Conservation (phyloP, 2,113 vertebrate genomes). For the Acanthochromis polyacanthus region DNA sequence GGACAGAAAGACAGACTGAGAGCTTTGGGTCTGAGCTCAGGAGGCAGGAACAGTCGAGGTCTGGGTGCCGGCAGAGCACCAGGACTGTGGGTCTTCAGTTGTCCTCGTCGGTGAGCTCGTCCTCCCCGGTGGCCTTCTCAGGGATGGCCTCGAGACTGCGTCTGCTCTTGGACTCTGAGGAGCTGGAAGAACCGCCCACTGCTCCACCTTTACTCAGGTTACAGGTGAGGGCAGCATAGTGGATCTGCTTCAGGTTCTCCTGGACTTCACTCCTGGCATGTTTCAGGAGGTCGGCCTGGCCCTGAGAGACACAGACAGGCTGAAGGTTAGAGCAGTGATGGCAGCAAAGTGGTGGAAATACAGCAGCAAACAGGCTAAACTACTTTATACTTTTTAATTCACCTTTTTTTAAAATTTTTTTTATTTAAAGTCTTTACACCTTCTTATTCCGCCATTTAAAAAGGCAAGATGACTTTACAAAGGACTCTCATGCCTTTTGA, state of each 20-base stretch:
- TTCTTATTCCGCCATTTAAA: no score
- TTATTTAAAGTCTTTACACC: no score
- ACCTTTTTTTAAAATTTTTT: no score
- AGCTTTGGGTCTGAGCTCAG: conserved; percentile 46
- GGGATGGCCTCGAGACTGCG: conserved; percentile 92
- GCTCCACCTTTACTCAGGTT: conserved; percentile 89
- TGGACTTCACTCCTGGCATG: conserved; percentile 93
- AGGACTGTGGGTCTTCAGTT: conserved; percentile 46
- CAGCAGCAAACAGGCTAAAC: no score
- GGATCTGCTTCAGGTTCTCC: conserved; percentile 98
- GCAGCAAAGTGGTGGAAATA: no score
- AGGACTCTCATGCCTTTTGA: no score
- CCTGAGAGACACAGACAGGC: conserved; percentile 80
- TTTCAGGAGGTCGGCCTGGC: conserved; percentile 96
- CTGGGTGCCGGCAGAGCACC: neutral
- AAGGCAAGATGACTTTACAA: no score
- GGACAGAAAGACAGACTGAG: neutral
- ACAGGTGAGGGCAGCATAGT: conserved; percentile 92
- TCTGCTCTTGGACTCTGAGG: conserved; percentile 80
- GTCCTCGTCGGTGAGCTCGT: conserved; percentile 88
- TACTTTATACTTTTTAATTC: no score
- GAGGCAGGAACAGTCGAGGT: conserved; percentile 33
- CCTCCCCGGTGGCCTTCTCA: conserved; percentile 85
- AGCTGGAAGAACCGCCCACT: conserved; percentile 56
- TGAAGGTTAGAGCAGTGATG: no score